Evolutionary conservation across 1,140 invertebrate genomes (phyloP).

Genomic region (Amyelois transitella): DNA sequence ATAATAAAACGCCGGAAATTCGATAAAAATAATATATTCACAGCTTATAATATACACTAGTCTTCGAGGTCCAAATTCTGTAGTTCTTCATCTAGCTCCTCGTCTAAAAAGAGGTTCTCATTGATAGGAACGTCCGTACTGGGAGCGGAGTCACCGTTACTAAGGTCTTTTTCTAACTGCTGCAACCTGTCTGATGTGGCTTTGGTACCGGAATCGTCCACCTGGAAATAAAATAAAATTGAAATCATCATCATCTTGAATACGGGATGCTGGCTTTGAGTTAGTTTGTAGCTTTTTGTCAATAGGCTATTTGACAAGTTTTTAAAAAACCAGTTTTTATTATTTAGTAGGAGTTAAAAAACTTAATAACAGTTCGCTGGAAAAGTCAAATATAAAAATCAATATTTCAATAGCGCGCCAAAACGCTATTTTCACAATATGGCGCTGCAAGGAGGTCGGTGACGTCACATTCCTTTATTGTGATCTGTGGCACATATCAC

Average conservation of each 20-base stretch:
- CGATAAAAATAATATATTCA: conserved; percentile 11
- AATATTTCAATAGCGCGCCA: too few species aligned
- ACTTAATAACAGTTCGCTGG: too few species aligned
- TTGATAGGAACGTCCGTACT: conserved; percentile 86
- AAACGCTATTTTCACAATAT: too few species aligned
- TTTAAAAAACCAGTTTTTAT: too few species aligned
- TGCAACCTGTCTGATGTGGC: conserved; percentile 71
- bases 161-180: conserved; percentile 40
- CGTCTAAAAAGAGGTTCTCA: conserved; percentile 95
- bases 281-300: too few species aligned
- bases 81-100: conserved; percentile 91
- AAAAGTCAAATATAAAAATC: too few species aligned
- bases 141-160: conserved; percentile 43
- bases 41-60: conserved; percentile 39
- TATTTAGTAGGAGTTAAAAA: too few species aligned
- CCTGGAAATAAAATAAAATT: conserved; percentile 36
- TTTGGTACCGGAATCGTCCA: conserved; percentile 77
- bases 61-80: conserved; percentile 82
- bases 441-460: too few species aligned
- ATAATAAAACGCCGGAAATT: background rate
- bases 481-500: too few species aligned
- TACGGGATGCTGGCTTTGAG: background rate
- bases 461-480: too few species aligned
- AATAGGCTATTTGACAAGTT: too few species aligned
- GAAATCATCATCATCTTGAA: too few species aligned